These are phyloP conservation scores for Nomada goodeniana DNA, from an alignment of 2,888 invertebrate species.

Conservation along the genomic window DNA sequence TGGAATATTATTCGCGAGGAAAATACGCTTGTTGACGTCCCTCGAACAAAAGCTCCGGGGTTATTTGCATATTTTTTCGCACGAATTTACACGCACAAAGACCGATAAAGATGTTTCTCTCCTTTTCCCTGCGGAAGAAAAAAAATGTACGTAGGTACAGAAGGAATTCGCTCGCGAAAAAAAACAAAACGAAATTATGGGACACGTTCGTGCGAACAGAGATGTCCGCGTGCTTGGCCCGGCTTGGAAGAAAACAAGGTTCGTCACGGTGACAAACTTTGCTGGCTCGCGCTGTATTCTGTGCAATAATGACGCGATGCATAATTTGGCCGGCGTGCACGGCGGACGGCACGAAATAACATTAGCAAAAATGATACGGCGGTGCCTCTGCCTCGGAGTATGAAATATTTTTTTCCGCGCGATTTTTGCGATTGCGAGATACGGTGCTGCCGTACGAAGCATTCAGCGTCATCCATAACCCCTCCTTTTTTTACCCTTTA, in stretches of 20 bases:
- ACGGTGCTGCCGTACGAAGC: neutral
- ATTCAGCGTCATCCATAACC: neutral
- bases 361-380: conserved; percentile 14
- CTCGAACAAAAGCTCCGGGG: neutral
- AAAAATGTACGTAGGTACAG: neutral
- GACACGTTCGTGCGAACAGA: neutral
- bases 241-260: conserved; percentile 3
- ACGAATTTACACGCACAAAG: conserved; percentile 22
- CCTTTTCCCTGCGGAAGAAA: neutral
- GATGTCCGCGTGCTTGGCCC: neutral
- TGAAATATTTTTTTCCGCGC: conserved; percentile 6
- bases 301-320: conserved; percentile 35
- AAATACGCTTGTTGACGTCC: conserved; percentile 4
- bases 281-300: neutral
- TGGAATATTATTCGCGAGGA: neutral
- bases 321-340: conserved; percentile 7
- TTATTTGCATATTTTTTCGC: conserved; percentile 8
- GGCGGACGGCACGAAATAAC: neutral
- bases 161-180: conserved; percentile 2
- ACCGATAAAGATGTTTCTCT: neutral
- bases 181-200: neutral
- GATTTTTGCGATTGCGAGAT: conserved; percentile 11
- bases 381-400: neutral
- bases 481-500: neutral
- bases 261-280: neutral